These are phyloP conservation scores for Melieria omissa DNA, from an alignment of 2,888 invertebrate species.

Conservation along the genomic window DNA sequence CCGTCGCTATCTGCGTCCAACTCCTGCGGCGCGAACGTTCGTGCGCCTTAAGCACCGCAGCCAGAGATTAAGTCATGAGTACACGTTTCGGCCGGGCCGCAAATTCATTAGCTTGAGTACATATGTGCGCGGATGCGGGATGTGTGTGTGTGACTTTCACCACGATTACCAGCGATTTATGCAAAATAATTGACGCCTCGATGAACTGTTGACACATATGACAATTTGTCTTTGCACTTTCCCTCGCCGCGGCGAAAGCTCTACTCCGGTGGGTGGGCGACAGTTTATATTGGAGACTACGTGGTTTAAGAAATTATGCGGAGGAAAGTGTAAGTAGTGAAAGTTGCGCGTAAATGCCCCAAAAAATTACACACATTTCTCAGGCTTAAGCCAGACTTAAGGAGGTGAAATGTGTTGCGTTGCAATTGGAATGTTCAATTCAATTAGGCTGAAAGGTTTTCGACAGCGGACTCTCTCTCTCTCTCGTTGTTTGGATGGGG, in stretches of 20 bases:
- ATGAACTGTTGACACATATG: conserved; percentile 65
- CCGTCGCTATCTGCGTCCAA: not conserved
- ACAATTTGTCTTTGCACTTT: conserved; percentile 56
- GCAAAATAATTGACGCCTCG: conserved; percentile 66
- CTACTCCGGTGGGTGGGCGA: not conserved
- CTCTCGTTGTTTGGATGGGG: not conserved
- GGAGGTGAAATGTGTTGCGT: conserved; percentile 12
- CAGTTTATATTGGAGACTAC: not conserved
- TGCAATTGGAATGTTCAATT: conserved; percentile 3
- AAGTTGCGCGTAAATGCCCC: conserved; percentile 13
- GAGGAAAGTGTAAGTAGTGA: conserved; percentile 10
- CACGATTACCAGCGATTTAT: conserved; percentile 50
- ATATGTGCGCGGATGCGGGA: not conserved
- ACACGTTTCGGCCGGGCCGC: conserved; percentile 52
- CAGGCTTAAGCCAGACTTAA: conserved; percentile 28
- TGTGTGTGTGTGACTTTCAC: not conserved
- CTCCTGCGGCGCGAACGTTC: not conserved
- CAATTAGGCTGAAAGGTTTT: conserved; percentile 46
- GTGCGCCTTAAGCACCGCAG: conserved; percentile 54
- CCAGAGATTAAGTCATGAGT: conserved; percentile 63
- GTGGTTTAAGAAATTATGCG: not conserved
- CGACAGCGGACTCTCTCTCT: conserved; percentile 4
- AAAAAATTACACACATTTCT: conserved; percentile 34
- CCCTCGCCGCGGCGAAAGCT: too few species aligned
- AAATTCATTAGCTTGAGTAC: conserved; percentile 22